These are phyloP conservation scores for Rhopilema esculentum DNA, from an alignment of 30 jellyfish, hydroid and myxozoan genomes.

Conservation along the genomic window DNA sequence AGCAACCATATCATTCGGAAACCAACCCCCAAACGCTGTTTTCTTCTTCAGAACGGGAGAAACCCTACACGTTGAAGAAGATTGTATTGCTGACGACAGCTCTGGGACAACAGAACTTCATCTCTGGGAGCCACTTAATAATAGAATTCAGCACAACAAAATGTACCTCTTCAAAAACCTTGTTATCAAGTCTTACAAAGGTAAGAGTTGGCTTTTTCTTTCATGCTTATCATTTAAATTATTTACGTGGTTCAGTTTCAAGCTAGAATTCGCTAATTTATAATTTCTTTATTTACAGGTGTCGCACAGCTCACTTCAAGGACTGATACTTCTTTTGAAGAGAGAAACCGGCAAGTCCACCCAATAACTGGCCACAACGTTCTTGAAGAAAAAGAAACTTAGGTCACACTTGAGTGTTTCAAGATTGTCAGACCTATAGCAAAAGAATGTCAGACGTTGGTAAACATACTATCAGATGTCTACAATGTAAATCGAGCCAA, in stretches of 20 bases:
- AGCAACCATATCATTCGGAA: constrained; percentile 14
- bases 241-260: not conserved
- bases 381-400: not conserved
- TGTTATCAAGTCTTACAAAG: constrained; percentile 14
- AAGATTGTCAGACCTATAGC: not conserved
- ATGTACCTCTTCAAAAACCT: constrained; percentile 20
- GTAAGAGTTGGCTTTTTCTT: not conserved
- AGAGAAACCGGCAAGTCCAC: not conserved
- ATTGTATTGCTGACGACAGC: constrained; percentile 14
- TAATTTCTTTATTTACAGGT: not conserved
- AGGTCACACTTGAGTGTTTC: not conserved
- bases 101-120: constrained; percentile 28
- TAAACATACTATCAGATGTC: not conserved
- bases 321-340: not conserved
- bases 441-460: not conserved
- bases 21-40: not conserved
- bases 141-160: not conserved
- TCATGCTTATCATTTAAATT: not conserved
- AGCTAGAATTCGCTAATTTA: not conserved
- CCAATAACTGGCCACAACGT: not conserved
- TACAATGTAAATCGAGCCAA: not conserved
- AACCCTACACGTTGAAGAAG: constrained; percentile 25
- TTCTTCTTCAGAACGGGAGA: not conserved
- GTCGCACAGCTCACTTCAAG: not conserved
- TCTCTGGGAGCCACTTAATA: constrained; percentile 16